phyloP scores from a whole-genome alignment of 2,113 vertebrate species.

The Bambusicola thoracicus region DNA sequence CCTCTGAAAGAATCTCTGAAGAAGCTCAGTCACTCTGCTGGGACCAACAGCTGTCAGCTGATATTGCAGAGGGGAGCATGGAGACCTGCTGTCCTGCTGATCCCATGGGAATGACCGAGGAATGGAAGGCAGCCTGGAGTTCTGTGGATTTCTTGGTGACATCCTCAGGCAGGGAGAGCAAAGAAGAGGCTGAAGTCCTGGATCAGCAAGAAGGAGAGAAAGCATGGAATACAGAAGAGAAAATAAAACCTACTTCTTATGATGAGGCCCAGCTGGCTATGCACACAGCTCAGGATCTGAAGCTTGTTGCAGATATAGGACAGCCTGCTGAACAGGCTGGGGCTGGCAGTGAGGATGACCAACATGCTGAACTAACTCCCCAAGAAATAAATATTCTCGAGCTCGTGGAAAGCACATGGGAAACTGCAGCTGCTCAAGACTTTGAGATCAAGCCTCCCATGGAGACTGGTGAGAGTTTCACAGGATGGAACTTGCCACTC shows the following conservation, averaged over 20 bases:
- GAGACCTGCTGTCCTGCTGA: background rate
- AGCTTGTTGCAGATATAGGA: background rate
- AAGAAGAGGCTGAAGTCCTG: background rate
- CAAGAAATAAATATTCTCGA: background rate
- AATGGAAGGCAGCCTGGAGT: background rate
- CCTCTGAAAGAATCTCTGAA: background rate
- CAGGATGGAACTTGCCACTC: rapidly evolving
- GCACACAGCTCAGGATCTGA: rapidly evolving
- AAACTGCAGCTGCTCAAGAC: background rate
- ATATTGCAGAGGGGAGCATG: rapidly evolving
- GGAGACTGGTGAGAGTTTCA: rapidly evolving
- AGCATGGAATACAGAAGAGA: rapidly evolving
- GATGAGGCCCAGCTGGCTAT: background rate
- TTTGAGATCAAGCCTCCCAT: background rate
- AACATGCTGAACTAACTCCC: rapidly evolving
- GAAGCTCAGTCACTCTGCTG: background rate
- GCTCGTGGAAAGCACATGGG: rapidly evolving
- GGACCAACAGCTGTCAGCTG: rapidly evolving
- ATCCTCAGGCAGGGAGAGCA: background rate
- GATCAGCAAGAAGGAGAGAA: background rate
- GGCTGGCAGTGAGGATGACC: background rate
- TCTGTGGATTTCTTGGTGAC: background rate
- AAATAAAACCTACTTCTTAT: rapidly evolving
- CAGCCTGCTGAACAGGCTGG: background rate
- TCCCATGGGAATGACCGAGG: rapidly evolving